Evolutionary conservation across 1,140 invertebrate species (phyloP).

Genomic region (Holotrichia oblita): DNA sequence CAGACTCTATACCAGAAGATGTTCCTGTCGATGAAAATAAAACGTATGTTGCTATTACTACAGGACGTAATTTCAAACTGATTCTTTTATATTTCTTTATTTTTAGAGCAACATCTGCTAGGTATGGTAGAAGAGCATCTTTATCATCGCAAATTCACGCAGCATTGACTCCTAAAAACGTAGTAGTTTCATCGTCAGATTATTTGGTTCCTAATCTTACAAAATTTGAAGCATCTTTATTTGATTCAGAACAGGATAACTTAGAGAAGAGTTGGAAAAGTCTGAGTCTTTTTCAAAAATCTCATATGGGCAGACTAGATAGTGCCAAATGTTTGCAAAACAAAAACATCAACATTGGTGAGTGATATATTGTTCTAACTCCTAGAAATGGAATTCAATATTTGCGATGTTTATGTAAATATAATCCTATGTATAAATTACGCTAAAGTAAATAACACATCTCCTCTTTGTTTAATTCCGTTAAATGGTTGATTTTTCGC

Average conservation of each 20-base stretch:
- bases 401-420: conserved; percentile 19
- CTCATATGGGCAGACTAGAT: conserved; percentile 54
- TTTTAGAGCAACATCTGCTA: conserved; percentile 45
- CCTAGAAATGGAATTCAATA: background rate
- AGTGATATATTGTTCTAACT: conserved; percentile 5
- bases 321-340: conserved; percentile 47
- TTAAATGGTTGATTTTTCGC: background rate
- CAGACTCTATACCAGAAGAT: conserved; percentile 7
- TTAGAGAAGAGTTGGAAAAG: conserved; percentile 56
- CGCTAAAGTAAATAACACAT: background rate
- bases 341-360: conserved; percentile 11
- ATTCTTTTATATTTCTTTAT: background rate
- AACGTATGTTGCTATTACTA: background rate
- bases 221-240: background rate
- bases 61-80: background rate
- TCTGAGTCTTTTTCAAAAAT: conserved; percentile 53
- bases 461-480: conserved; percentile 14
- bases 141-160: conserved; percentile 46
- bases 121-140: conserved; percentile 53
- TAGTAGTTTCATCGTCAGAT: conserved; percentile 44
- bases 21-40: background rate
- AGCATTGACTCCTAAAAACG: conserved; percentile 44
- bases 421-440: background rate
- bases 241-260: conserved; percentile 45
- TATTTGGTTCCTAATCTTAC: conserved; percentile 51